Evolutionary conservation across 1,140 invertebrate species (phyloP), one percentile per base, ranked within the genome.

Genomic region (Meloidogyne hapla): DNA sequence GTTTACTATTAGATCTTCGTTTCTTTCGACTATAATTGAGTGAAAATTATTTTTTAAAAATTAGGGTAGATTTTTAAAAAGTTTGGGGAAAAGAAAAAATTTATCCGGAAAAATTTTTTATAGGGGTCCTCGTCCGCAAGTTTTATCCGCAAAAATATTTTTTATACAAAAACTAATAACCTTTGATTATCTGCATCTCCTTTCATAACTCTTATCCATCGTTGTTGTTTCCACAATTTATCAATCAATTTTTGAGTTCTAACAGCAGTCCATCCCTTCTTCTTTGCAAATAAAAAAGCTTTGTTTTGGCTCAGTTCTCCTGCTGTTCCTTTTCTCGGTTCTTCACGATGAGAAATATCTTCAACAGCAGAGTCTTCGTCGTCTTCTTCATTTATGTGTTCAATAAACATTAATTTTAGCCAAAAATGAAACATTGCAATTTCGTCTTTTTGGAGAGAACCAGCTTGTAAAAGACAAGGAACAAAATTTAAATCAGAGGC

Each of bases 401-500:
- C 18, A 21, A n/a, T 3, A 25, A 76, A 76, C 66, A 76, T 76
- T 21, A 76, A 12, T 64, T 40, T 48, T n/a, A 69, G 45, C 75
- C 75, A 76, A 42, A 69, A 40, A 48, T 28, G 62, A 40, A 76
- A 76, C 33, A 76, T 68, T 12, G 67, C 69, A 61, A 76, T 12
- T 63, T 76, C 75, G 21, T 76, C 75, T 48, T 67, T 62, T 62
- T 40, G 15, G 8, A 76, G 15, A 21, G 65, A 38, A 62, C 33
- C 26, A 15, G 45, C 13, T 18, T 63, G 26, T 26, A 61, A 21
- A 25, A 71, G 13, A 65, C 23, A 9, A 8, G 25, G 25, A 9
- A 56, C 70, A 65, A 56, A 76, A n/a, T 69, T 69, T 26, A 62
- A 40, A 48, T 76, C 75, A 23, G 75, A 76, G 40, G 68, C 56